These are phyloP conservation scores for Halocynthia aurantium DNA, from an alignment of 23 tunicate genomes.

Conservation along the genomic window DNA sequence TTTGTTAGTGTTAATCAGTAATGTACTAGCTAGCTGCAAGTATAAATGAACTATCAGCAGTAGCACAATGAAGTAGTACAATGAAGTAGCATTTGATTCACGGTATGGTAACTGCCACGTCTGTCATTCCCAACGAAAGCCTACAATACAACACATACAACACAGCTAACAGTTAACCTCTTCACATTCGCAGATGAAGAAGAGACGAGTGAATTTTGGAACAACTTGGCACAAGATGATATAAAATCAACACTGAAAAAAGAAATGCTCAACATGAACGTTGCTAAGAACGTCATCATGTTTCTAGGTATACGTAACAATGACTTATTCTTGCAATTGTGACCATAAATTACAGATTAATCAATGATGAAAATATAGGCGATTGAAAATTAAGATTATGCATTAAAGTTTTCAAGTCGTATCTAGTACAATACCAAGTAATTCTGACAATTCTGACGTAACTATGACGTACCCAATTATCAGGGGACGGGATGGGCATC, in stretches of 20 bases:
- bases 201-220: slow-evolving; percentile 34
- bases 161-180: too few species aligned
- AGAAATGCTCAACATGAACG: slow-evolving; percentile 19
- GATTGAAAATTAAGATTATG: background rate
- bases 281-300: slow-evolving; percentile 47
- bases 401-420: background rate
- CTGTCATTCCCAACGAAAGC: too few species aligned
- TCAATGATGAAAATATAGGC: background rate
- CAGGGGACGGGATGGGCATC: slow-evolving; percentile 69
- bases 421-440: too few species aligned
- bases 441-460: background rate
- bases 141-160: background rate
- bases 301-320: slow-evolving; percentile 33
- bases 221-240: slow-evolving; percentile 11
- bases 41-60: too few species aligned
- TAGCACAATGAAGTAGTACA: too few species aligned
- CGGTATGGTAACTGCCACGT: too few species aligned
- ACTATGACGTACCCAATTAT: background rate
- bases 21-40: too few species aligned
- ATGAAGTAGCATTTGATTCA: background rate
- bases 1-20: too few species aligned
- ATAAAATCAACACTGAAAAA: slow-evolving; percentile 5
- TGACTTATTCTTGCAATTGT: background rate
- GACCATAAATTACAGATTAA: background rate
- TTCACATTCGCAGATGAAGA: slow-evolving; percentile 14